Evolutionary conservation across 2,113 vertebrate species (phyloP).

Genomic region (Chrysemys picta): DNA sequence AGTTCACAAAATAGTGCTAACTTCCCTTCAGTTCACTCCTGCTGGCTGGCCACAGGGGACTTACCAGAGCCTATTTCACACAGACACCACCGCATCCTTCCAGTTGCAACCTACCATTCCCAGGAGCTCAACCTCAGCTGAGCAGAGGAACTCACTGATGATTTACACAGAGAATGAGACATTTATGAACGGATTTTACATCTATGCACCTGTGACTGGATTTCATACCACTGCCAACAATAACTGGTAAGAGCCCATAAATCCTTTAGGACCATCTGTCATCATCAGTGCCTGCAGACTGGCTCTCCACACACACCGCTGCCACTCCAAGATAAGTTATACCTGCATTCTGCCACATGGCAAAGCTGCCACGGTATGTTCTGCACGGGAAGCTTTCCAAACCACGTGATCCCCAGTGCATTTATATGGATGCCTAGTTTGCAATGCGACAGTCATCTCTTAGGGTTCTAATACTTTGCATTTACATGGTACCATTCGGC

Average conservation of each 20-base stretch:
- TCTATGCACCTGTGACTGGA: neutral
- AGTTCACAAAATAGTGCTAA: neutral
- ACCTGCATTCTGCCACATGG: neutral
- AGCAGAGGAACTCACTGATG: neutral
- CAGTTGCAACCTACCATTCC: neutral
- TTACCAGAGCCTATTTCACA: neutral
- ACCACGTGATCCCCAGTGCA: rapidly evolving
- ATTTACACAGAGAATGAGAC: neutral
- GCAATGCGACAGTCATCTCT: neutral
- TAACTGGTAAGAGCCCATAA: neutral
- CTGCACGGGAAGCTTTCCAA: neutral
- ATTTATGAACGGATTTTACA: neutral
- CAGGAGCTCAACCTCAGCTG: neutral
- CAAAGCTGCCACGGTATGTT: neutral
- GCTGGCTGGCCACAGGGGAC: rapidly evolving
- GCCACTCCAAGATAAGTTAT: neutral
- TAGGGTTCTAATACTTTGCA: rapidly evolving
- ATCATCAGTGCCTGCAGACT: neutral
- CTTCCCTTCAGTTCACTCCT: neutral
- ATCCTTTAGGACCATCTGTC: neutral
- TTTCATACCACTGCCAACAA: neutral
- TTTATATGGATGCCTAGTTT: rapidly evolving
- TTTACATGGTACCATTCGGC: rapidly evolving
- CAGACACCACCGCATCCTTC: neutral
- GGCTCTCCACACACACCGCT: neutral